Conservation (phyloP, 53 echinoderm and acorn worm species). For the Temnopleurus reevesii region DNA sequence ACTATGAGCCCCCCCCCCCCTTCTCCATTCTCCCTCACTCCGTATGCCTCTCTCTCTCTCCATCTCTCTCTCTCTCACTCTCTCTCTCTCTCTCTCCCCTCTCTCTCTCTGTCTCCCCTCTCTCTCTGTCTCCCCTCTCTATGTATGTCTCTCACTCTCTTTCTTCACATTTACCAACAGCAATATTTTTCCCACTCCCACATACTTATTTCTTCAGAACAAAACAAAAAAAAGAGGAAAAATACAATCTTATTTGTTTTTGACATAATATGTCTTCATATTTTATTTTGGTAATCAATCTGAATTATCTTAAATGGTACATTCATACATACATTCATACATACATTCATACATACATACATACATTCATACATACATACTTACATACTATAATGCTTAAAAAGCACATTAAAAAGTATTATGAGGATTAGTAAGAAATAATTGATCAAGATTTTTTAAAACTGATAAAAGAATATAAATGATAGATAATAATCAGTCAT, state of each 20-base stretch:
- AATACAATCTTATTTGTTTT: neutral
- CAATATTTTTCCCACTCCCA: too few species aligned
- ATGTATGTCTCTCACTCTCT: neutral
- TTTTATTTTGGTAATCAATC: slow-evolving; percentile 7
- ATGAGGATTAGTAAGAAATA: neutral
- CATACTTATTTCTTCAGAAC: too few species aligned
- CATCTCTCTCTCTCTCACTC: neutral
- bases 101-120: neutral
- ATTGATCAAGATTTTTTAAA: neutral
- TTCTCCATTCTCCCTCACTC: neutral
- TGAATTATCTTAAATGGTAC: slow-evolving; percentile 23
- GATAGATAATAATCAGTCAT: slow-evolving; percentile 17
- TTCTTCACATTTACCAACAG: too few species aligned
- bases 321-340: neutral
- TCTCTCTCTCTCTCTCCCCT: neutral
- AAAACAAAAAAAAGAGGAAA: neutral
- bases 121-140: neutral
- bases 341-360: neutral
- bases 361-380: neutral
- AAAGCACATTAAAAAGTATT: neutral
- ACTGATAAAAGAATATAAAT: slow-evolving; percentile 12
- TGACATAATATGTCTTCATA: slow-evolving; percentile 16
- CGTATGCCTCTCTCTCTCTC: neutral
- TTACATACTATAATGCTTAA: slow-evolving; percentile 37
- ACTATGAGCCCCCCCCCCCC: neutral